phyloP scores from a whole-genome alignment of 2,888 invertebrate species.

The Heliconius aoede region DNA sequence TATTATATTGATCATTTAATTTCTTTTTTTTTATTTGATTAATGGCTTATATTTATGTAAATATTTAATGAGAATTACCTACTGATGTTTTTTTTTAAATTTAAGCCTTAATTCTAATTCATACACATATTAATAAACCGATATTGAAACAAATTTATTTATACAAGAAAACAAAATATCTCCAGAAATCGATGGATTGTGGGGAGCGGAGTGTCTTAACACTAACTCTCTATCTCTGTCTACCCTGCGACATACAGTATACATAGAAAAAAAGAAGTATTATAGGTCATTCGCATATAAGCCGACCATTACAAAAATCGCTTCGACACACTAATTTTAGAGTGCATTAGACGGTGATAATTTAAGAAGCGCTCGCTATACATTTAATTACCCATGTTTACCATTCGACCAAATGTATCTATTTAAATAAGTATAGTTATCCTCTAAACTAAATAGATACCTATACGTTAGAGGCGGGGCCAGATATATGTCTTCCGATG shows the following conservation, averaged over 20 bases:
- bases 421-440: slow-evolving; percentile 59
- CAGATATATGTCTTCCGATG: slow-evolving; percentile 61
- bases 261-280: too few relatives aligned
- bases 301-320: slow-evolving; percentile 47
- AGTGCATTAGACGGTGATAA: slow-evolving; percentile 69
- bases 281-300: slow-evolving; percentile 55
- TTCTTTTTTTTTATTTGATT: neutral
- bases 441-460: slow-evolving; percentile 54
- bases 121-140: too few relatives aligned
- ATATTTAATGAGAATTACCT: neutral
- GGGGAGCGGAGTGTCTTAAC: too few relatives aligned
- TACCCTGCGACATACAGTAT: too few relatives aligned
- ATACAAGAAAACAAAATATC: too few relatives aligned
- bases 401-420: slow-evolving; percentile 58
- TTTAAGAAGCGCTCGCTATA: slow-evolving; percentile 65
- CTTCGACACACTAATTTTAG: slow-evolving; percentile 69
- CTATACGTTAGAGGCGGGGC: slow-evolving; percentile 48
- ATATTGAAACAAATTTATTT: too few relatives aligned
- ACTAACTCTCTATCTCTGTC: too few relatives aligned
- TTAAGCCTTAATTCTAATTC: too few relatives aligned
- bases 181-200: too few relatives aligned
- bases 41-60: neutral
- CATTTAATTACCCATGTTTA: slow-evolving; percentile 74
- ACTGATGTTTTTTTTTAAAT: too few relatives aligned
- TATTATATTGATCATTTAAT: neutral